phyloP scores from a whole-genome alignment of 2,797 vertebrate genomes.

The Amazona finschi region DNA sequence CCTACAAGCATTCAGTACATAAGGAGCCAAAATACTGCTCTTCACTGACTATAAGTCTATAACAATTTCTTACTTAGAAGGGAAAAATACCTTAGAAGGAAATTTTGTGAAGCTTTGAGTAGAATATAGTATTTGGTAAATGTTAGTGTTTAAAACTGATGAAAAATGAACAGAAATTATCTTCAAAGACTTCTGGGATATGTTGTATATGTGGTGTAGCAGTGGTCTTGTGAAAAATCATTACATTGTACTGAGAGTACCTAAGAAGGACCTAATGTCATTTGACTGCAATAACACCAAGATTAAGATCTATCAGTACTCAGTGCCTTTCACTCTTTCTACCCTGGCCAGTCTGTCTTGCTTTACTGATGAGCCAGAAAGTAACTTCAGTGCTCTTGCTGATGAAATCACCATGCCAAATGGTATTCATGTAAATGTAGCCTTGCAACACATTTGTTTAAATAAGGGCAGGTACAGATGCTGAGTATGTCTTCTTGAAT shows the following conservation, averaged over 20 bases:
- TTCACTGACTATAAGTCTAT: not conserved
- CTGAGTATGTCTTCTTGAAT: not conserved
- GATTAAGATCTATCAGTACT: not conserved
- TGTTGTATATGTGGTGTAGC: not conserved
- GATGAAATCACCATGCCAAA: not conserved
- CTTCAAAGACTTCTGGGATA: not conserved
- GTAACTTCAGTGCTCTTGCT: not conserved
- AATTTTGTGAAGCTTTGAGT: not conserved
- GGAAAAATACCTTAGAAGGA: not conserved
- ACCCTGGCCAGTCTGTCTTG: not conserved
- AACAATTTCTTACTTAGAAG: not conserved
- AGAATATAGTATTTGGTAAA: not conserved
- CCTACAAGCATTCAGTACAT: not conserved
- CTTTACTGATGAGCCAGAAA: not conserved
- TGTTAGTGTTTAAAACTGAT: not conserved
- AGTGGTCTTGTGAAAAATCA: constrained; percentile 8
- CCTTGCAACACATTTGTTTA: not conserved
- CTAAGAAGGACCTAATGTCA: not conserved
- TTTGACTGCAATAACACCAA: not conserved
- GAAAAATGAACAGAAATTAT: not conserved
- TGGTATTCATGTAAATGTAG: not conserved
- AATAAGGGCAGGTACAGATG: not conserved
- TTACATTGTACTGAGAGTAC: not conserved
- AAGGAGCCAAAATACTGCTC: not conserved
- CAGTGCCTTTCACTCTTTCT: not conserved